Conservation (phyloP, 2,888 invertebrate species). For the Calameuta idolon region DNA sequence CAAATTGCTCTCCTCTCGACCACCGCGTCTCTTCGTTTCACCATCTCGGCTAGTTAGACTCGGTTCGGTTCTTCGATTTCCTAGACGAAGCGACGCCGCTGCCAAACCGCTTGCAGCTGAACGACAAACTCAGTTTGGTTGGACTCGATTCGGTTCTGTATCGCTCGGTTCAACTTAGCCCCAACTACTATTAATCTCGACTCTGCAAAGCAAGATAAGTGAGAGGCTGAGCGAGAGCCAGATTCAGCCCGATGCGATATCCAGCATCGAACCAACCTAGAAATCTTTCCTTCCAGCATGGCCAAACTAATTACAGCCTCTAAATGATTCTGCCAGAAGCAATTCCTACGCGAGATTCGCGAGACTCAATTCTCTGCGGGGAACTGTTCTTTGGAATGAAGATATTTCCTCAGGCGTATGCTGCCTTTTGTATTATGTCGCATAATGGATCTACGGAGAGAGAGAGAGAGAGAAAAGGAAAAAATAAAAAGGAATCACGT, state of each 20-base stretch:
- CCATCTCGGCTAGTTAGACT: neutral
- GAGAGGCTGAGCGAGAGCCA: slow-evolving; percentile 25
- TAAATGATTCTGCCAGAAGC: slow-evolving; percentile 59
- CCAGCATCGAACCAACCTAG: slow-evolving; percentile 26
- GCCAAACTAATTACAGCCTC: slow-evolving; percentile 53
- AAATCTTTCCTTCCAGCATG: slow-evolving; percentile 28
- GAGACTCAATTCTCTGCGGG: neutral
- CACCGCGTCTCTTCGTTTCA: neutral
- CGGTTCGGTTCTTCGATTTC: neutral
- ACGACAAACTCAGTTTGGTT: neutral
- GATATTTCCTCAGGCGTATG: no score
- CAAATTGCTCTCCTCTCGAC: neutral
- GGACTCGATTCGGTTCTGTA: neutral
- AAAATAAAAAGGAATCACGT: no score
- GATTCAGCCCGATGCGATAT: slow-evolving; percentile 34
- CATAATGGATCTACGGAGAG: no score
- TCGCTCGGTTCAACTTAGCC: neutral
- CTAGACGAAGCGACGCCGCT: neutral
- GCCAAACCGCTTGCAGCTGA: neutral
- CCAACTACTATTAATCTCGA: slow-evolving; percentile 43
- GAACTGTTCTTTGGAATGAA: neutral
- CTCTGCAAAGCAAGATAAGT: slow-evolving; percentile 55
- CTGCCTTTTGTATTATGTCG: no score
- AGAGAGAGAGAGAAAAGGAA: no score
- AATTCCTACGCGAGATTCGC: slow-evolving; percentile 40